Evolutionary conservation across 2,888 invertebrate genomes (phyloP), one percentile per base, ranked within the genome.

Genomic region (Hemithea aestivaria): DNA sequence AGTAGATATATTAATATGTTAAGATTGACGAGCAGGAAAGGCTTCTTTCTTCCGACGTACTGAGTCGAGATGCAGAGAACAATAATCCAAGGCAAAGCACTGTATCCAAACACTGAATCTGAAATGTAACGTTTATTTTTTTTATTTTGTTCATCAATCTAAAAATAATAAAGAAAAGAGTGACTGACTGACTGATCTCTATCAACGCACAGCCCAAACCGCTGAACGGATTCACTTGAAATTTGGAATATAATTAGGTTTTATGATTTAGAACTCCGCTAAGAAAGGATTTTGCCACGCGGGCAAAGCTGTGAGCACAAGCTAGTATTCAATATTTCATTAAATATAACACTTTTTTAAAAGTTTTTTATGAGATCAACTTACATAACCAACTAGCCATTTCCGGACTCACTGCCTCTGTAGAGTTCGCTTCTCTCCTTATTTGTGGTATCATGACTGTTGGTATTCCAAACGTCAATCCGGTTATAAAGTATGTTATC

Each of bases 361-460:
- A n/a, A n/a, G n/a, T n/a, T n/a, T n/a, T n/a, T n/a, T n/a, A n/a
- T n/a, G n/a, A n/a, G n/a, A 32, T 23, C 9, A 12, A 45, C 45
- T 39, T 16, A 50, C 49, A 40, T 1, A 63, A 27, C 62, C 62
- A 62, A 2, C 58, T 57, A 2, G 45, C 57, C 51, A 57, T 55
- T 26, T 58, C 58, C 1, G 34, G 35, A 6, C 36, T 43, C 3
- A 62, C 51, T 1, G 41, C 45, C 3, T 32, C 35, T 0, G 57
- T 56, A 1, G 51, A 51, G 27, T 60, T 59, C 1, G 52, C 42
- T 11, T 61, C 57, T 35, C 37, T 45, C 25, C 53, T 40, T 7
- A 59, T 28, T 22, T 62, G 56, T 0, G 60, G 60, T 24, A 62
- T 51, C 29, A 59, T 45, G 0, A 60, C 58, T 0, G 60, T 62